Evolutionary conservation across 2,113 vertebrate species (phyloP), one percentile per base, ranked within the genome.

Genomic region (Labeo rohita): DNA sequence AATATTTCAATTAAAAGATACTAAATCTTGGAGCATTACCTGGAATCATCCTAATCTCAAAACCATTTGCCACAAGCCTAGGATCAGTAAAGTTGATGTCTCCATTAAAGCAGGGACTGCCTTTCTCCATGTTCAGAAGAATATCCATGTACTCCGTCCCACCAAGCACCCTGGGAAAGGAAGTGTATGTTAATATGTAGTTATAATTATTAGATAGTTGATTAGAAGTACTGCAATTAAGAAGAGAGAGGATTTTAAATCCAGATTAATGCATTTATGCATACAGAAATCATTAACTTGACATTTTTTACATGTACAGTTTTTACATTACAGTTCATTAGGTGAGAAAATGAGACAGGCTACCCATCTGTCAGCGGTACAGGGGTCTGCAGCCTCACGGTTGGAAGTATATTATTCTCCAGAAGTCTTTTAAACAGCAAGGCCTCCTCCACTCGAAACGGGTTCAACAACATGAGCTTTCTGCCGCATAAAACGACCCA

Each of bases 301-400:
- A 68, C 6, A 7, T 49, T 49, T 49, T 74, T 47, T 49, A 74
- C 43, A 74, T 43, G 16, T 47, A 74, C 21, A 0, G 43, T 74
- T 1, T 47, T 66, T 66, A 66, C 63, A 66, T 21, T 28, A 73
- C 36, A 21, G 4, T 72, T 61, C 70, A 77, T 75, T 36, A 73
- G 66, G 49, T 78, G 85, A 89, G 80, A 85, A 83, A 63, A 73
- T 76, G 15, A 73, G 88, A 80, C 90, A 87, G 92, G 12, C 91
- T 97, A 99, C 98, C 97, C 96, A 89, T 98, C 96, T 52, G 95
- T 97, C 94, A 99, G 91, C 86, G 92, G 79, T 92, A 99, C 90
- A 79, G 97, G 96, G 47, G 92, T 92, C 88, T 97, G 96, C 91
- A 99, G 92, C 72, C 91, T 95, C 91, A 94, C 94, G 84, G 91